phyloP scores from a whole-genome alignment of 2,797 vertebrate species.

The Austrolebias charrua region DNA sequence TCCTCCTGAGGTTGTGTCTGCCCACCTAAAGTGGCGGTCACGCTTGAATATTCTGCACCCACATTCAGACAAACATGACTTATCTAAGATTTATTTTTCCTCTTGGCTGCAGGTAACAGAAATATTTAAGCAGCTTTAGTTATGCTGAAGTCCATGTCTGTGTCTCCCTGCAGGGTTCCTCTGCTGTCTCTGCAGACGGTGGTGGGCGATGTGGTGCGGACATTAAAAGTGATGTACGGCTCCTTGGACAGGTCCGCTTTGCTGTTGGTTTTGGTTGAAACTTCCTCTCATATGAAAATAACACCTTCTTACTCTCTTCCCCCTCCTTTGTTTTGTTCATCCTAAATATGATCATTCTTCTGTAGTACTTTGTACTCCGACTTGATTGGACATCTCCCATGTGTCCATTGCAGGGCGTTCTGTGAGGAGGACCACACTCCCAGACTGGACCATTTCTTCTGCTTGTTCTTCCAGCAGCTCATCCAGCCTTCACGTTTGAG shows the following conservation, averaged over 20 bases:
- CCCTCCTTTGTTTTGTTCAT: neutral
- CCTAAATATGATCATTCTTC: neutral
- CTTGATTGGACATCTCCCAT: neutral
- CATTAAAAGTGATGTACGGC: constrained; percentile 90
- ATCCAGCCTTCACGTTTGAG: constrained; percentile 80
- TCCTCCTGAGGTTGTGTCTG: too few species aligned
- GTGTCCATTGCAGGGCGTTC: constrained; percentile 84
- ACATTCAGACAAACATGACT: neutral
- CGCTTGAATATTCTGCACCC: constrained; percentile 2
- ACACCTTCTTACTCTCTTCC: neutral
- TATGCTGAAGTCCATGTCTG: neutral
- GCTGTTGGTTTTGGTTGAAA: constrained; percentile 15
- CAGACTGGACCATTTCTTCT: constrained; percentile 94
- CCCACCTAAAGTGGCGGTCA: neutral
- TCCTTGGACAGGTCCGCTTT: constrained; percentile 86
- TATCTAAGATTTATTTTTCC: constrained; percentile 2
- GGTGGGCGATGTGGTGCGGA: constrained; percentile 84
- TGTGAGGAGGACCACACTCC: constrained; percentile 82
- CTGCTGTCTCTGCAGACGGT: constrained; percentile 88
- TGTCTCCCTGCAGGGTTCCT: constrained; percentile 81
- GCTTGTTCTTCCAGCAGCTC: constrained; percentile 92
- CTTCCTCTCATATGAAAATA: neutral
- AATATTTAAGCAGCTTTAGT: constrained; percentile 23
- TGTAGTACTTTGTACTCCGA: too few species aligned
- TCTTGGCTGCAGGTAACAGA: neutral